These are phyloP conservation scores for Diabrotica balteata DNA, from an alignment of 2,888 invertebrate species.

Conservation along the genomic window DNA sequence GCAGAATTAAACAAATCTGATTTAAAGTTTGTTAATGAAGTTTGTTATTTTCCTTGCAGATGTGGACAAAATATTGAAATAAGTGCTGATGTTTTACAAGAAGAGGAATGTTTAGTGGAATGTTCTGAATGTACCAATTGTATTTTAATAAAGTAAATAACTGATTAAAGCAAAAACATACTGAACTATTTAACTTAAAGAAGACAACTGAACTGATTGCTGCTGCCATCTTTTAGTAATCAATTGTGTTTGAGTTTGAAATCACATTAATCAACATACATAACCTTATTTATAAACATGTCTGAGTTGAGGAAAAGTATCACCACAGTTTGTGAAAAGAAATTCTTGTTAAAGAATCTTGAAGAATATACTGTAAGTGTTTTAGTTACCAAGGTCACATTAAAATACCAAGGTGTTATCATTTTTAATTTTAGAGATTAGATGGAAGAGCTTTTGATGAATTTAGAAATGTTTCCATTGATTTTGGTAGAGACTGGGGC, in stretches of 20 bases:
- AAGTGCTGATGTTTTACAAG: conserved; percentile 53
- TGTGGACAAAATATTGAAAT: conserved; percentile 72
- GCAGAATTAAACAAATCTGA: conserved; percentile 64
- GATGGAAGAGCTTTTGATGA: conserved; percentile 82
- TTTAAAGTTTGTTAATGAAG: conserved; percentile 57
- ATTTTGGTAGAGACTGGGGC: conserved; percentile 85
- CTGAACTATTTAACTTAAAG: no score
- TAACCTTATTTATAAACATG: conserved; percentile 40
- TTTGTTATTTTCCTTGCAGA: conserved; percentile 68
- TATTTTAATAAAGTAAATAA: conserved; percentile 63
- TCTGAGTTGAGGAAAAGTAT: conserved; percentile 70
- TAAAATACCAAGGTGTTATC: not conserved
- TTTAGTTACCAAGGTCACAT: not conserved
- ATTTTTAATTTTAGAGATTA: conserved; percentile 64
- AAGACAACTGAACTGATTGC: no score
- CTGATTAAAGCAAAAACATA: not conserved
- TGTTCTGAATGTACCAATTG: conserved; percentile 80
- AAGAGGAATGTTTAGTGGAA: conserved; percentile 64
- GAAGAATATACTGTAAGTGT: conserved; percentile 69
- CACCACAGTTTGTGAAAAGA: conserved; percentile 75
- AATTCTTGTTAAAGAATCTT: conserved; percentile 71
- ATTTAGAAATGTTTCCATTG: conserved; percentile 73
- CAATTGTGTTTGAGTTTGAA: no score
- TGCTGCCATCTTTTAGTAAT: no score
- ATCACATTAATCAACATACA: no score